A percentile compares a stretch with the other conserved stretches of the same genome.
Evolutionary conservation across 2,797 vertebrate species (phyloP).

Genomic region (Melanotaenia nigrans): DNA sequence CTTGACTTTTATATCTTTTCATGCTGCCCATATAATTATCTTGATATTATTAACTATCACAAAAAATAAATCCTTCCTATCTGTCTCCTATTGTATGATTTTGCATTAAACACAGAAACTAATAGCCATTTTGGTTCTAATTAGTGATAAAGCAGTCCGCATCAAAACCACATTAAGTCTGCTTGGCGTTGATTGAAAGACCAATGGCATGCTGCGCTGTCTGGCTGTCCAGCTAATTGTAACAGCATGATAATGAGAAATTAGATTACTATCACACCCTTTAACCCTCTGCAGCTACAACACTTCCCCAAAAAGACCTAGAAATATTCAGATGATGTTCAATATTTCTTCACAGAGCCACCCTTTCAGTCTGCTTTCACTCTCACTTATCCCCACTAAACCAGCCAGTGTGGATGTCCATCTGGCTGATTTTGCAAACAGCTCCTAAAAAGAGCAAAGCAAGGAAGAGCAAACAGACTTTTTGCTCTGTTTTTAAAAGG

Average conservation of each 20-base stretch:
- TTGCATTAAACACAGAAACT: slow-evolving; percentile 8
- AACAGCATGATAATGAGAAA: slow-evolving; percentile 67
- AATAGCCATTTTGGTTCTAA: slow-evolving; percentile 6
- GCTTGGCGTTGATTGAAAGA: slow-evolving; percentile 38
- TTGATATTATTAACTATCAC: background rate
- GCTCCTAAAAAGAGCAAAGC: slow-evolving; percentile 16
- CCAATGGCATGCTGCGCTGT: slow-evolving; percentile 28
- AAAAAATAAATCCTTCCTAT: background rate
- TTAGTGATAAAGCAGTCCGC: slow-evolving; percentile 2
- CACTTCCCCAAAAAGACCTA: slow-evolving; percentile 52
- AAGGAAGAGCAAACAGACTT: slow-evolving; percentile 15
- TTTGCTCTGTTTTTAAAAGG: slow-evolving; percentile 24
- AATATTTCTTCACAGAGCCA: slow-evolving; percentile 10
- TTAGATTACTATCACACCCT: slow-evolving; percentile 52
- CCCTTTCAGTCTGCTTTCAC: slow-evolving; percentile 33
- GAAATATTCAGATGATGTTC: slow-evolving; percentile 64
- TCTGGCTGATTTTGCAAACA: slow-evolving; percentile 27
- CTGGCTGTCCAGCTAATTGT: slow-evolving; percentile 57
- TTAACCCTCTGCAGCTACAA: slow-evolving; percentile 51
- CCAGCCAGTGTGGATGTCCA: slow-evolving; percentile 12
- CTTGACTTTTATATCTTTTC: background rate
- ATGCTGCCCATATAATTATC: background rate
- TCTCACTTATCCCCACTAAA: slow-evolving; percentile 18
- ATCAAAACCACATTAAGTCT: slow-evolving; percentile 9
- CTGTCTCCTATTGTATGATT: background rate